A percentile compares a stretch with the other conserved stretches of the same genome.
These are phyloP conservation scores for Aphelinus atriplicis DNA, from an alignment of 1,140 invertebrate species.

Conservation along the genomic window DNA sequence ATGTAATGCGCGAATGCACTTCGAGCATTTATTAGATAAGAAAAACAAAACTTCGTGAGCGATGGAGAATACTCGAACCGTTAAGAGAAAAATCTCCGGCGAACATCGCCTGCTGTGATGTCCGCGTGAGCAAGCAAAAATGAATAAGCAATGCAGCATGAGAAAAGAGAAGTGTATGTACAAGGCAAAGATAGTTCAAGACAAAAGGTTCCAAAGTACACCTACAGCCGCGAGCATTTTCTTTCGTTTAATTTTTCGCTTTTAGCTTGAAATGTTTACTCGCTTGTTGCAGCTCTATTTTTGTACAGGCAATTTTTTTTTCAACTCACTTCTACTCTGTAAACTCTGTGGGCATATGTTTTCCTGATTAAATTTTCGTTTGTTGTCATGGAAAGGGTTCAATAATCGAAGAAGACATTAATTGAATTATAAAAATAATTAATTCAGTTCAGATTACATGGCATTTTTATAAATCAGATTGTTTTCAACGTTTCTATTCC, in stretches of 20 bases:
- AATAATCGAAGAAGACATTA: not conserved
- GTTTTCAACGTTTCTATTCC: too few species aligned
- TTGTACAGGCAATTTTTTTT: not conserved
- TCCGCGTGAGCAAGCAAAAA: conserved; percentile 9
- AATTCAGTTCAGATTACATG: not conserved
- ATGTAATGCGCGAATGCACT: not conserved
- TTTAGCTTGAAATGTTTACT: not conserved
- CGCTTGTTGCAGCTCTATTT: not conserved
- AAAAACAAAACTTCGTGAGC: conserved; percentile 6
- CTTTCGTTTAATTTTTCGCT: conserved; percentile 11
- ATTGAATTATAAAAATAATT: conserved; percentile 3
- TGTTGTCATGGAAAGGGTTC: not conserved
- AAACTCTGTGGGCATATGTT: too few species aligned
- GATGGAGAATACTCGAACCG: not conserved
- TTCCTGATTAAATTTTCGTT: not conserved
- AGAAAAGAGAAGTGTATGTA: conserved; percentile 1
- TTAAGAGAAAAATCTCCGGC: not conserved
- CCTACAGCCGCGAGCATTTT: conserved; percentile 18
- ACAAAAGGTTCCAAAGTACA: conserved; percentile 14
- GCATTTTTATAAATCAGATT: too few species aligned
- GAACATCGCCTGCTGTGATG: conserved; percentile 12
- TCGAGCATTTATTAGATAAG: not conserved
- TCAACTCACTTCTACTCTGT: too few species aligned
- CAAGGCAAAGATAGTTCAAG: conserved; percentile 7
- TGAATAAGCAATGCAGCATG: conserved; percentile 24